phyloP scores from a whole-genome alignment of 2,113 vertebrate species.

The Anoura caudifer region DNA sequence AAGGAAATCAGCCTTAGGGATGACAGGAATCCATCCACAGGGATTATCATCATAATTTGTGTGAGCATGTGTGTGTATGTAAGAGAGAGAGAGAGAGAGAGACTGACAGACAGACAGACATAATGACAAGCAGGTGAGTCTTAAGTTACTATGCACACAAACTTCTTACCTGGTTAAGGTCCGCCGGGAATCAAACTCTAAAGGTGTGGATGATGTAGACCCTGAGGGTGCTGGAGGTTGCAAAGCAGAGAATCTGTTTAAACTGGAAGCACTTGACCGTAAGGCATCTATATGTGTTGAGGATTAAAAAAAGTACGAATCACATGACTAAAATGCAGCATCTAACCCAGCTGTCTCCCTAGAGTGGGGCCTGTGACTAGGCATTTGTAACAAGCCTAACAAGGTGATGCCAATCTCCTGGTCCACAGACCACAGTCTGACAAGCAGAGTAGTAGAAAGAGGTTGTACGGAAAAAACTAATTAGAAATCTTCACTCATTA shows the following conservation, averaged over 20 bases:
- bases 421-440: neutral
- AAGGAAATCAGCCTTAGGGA: neutral
- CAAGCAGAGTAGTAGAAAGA: neutral
- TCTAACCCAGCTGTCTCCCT: neutral
- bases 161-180: slow-evolving; percentile 88
- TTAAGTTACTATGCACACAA: neutral
- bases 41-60: neutral
- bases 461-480: neutral
- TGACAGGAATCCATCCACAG: neutral
- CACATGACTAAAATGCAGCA: slow-evolving; percentile 24
- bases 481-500: neutral
- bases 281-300: slow-evolving; percentile 85
- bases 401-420: neutral
- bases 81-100: neutral
- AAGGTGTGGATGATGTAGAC: slow-evolving; percentile 81
- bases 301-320: slow-evolving; percentile 60
- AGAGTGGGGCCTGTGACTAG: neutral
- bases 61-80: neutral
- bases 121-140: neutral
- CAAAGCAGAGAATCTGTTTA: slow-evolving; percentile 96
- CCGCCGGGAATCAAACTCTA: slow-evolving; percentile 91
- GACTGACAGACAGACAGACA: neutral
- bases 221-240: slow-evolving; percentile 86
- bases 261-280: slow-evolving; percentile 87
- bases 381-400: neutral